A percentile compares a stretch with the other conserved stretches of the same genome.
Conservation (phyloP, 2,113 vertebrate species). For the Myotis brandtii region DNA sequence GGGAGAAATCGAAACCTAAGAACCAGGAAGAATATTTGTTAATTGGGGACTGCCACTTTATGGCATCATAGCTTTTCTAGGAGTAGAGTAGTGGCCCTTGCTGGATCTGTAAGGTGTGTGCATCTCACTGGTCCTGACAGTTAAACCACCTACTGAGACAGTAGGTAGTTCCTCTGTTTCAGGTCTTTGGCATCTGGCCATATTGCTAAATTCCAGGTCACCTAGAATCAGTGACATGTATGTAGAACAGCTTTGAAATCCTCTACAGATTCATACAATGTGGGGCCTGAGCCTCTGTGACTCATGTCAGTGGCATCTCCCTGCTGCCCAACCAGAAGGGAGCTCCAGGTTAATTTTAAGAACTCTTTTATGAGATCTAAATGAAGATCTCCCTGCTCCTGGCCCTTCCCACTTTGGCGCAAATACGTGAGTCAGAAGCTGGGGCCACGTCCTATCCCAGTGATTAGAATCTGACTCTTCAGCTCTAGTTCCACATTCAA, state of each 20-base stretch:
- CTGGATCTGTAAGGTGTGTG: background rate
- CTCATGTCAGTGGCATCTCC: background rate
- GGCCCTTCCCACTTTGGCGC: background rate
- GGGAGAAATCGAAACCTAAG: background rate
- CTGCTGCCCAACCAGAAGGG: background rate
- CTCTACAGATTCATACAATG: background rate
- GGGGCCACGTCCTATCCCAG: background rate
- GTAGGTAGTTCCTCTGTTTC: background rate
- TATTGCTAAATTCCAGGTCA: background rate
- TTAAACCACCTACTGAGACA: background rate
- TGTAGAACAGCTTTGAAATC: background rate
- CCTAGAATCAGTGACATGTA: background rate
- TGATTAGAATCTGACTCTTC: constrained; percentile 53
- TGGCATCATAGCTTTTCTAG: background rate
- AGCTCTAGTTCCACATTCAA: background rate
- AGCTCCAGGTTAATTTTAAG: constrained; percentile 19
- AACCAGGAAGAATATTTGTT: too few relatives aligned
- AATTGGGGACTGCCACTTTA: background rate
- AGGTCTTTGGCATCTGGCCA: background rate
- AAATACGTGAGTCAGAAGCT: background rate
- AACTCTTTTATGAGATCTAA: constrained; percentile 7
- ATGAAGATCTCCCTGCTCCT: background rate
- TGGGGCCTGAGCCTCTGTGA: background rate
- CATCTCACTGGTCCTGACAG: too few relatives aligned
- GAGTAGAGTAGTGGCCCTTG: fast-evolving